Percentiles rank a stretch among this genome's conserved stretches.
Evolutionary conservation across 2,113 vertebrate genomes (phyloP).

Genomic region (Tylochromis polylepis): DNA sequence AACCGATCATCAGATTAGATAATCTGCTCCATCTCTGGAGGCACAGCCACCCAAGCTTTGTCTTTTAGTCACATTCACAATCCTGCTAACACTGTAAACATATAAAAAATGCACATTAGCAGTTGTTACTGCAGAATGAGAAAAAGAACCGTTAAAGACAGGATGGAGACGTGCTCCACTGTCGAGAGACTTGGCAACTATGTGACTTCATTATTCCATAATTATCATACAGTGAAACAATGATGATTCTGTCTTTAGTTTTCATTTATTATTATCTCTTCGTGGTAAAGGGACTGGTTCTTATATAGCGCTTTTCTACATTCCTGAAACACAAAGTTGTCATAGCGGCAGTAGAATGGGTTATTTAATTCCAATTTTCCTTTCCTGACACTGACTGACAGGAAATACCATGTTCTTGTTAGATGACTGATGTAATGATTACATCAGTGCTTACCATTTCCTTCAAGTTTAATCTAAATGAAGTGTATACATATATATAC

Average conservation of each 20-base stretch:
- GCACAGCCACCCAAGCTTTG: not conserved
- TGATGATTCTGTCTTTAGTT: accelerated
- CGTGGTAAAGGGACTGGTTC: not conserved
- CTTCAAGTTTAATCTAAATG: not conserved
- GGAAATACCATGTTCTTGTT: accelerated
- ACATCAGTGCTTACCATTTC: not conserved
- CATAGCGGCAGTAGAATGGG: no score
- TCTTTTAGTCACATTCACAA: no score
- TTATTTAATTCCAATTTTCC: not conserved
- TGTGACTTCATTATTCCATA: not conserved
- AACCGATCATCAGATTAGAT: not conserved
- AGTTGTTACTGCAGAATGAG: not conserved
- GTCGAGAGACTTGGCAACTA: not conserved
- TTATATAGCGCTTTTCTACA: not conserved
- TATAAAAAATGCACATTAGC: not conserved
- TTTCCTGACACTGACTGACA: not conserved
- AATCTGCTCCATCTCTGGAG: not conserved
- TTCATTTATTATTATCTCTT: not conserved
- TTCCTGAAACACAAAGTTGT: not conserved
- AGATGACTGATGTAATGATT: no score
- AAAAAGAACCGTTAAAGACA: not conserved
- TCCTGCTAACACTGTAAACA: not conserved
- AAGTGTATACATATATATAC: no score
- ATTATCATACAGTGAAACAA: not conserved
- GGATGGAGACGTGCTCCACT: not conserved